These are phyloP conservation scores for Rhea americana DNA, from an alignment of 2,113 vertebrate species.

Conservation along the genomic window DNA sequence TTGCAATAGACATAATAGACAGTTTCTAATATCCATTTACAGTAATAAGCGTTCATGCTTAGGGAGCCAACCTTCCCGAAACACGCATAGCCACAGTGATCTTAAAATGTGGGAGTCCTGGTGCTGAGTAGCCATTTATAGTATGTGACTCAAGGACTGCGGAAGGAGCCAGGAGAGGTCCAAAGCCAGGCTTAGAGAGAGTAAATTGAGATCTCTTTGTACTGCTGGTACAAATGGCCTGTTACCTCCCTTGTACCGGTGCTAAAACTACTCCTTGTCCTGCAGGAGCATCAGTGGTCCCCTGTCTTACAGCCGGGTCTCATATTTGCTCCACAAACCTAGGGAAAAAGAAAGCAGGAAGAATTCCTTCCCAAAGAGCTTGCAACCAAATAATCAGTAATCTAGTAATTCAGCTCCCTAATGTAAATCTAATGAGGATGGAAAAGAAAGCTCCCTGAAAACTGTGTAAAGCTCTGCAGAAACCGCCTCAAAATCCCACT, in stretches of 20 bases:
- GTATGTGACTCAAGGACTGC: not conserved
- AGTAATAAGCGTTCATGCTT: not conserved
- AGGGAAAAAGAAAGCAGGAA: not conserved
- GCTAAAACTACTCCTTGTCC: not conserved
- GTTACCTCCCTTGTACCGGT: not conserved
- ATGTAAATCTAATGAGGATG: not conserved
- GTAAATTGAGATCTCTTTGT: not conserved
- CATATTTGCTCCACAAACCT: not conserved
- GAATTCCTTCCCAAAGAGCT: not conserved
- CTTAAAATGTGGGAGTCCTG: not conserved
- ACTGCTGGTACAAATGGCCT: not conserved
- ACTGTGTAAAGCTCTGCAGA: not conserved
- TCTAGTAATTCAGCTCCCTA: not conserved
- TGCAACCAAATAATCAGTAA: not conserved
- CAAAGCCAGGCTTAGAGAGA: not conserved
- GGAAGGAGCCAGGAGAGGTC: not conserved
- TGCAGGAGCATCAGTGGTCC: not conserved
- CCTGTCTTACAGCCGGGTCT: not conserved
- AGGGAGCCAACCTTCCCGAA: not conserved
- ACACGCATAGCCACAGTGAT: not conserved
- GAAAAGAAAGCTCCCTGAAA: not conserved
- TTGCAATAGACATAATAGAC: not conserved
- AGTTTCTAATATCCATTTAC: not conserved
- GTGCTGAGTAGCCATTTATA: not conserved
- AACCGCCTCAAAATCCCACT: constrained; percentile 3